Percentiles rank a stretch among this genome's conserved stretches.
phyloP scores from a whole-genome alignment of 1,140 invertebrate species.

The Drosophila triauraria region DNA sequence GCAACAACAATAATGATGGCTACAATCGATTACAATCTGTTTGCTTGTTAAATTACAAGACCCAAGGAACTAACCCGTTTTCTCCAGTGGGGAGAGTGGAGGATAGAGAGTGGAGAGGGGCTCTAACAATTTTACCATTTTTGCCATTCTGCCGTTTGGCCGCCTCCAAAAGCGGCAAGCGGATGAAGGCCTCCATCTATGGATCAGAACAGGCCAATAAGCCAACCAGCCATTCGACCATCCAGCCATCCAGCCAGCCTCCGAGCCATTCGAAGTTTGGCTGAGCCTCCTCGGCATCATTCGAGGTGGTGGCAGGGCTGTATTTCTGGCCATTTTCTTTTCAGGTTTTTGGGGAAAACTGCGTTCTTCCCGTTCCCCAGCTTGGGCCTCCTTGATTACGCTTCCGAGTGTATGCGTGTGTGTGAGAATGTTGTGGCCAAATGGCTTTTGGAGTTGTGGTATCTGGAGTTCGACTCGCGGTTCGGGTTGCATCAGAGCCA shows the following conservation, averaged over 20 bases:
- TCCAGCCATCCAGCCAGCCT: conserved; percentile 30
- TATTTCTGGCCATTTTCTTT: conserved; percentile 57
- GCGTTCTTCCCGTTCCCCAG: conserved; percentile 31
- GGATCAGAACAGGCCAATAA: conserved; percentile 26
- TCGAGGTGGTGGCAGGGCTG: conserved; percentile 11
- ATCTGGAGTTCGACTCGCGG: neutral
- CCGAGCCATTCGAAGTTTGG: conserved; percentile 32
- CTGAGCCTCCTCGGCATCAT: conserved; percentile 7
- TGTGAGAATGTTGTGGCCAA: conserved; percentile 28
- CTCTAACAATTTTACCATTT: conserved; percentile 69
- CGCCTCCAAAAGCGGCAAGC: conserved; percentile 33
- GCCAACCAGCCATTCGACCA: conserved; percentile 10
- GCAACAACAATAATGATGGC: conserved; percentile 39
- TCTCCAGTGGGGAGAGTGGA: conserved; percentile 6
- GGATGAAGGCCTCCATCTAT: conserved; percentile 51
- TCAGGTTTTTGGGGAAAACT: conserved; percentile 52
- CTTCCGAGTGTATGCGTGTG: conserved; percentile 8
- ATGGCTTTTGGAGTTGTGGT: conserved; percentile 22
- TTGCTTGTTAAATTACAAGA: conserved; percentile 79
- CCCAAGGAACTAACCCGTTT: conserved; percentile 68
- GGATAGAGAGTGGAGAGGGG: neutral
- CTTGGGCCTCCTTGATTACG: conserved; percentile 46
- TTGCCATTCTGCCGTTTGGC: conserved; percentile 53
- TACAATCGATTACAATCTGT: conserved; percentile 80
- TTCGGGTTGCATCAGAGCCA: conserved; percentile 25